phyloP scores from a whole-genome alignment of 2,797 vertebrate genomes.

The Spinus pinus region DNA sequence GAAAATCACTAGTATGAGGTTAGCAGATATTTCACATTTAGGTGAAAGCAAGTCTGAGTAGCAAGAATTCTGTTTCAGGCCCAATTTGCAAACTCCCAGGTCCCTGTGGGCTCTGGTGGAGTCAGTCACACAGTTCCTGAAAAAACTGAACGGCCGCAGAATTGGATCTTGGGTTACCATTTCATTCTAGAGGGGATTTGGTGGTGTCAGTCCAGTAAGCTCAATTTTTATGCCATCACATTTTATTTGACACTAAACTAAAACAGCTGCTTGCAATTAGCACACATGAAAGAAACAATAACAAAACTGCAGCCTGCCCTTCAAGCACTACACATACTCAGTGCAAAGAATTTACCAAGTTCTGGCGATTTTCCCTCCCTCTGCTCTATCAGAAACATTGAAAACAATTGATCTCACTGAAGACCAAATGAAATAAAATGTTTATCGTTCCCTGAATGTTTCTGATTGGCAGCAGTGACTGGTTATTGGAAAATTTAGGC shows the following conservation, averaged over 20 bases:
- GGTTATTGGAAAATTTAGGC: neutral
- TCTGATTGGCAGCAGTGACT: conserved; percentile 37
- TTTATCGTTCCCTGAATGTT: conserved; percentile 50
- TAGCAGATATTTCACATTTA: neutral
- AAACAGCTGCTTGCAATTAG: conserved; percentile 66
- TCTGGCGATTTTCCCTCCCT: conserved; percentile 21
- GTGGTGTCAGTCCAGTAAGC: conserved; percentile 25
- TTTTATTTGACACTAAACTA: conserved; percentile 50
- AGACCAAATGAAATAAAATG: neutral
- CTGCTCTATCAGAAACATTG: conserved; percentile 34
- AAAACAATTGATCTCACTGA: conserved; percentile 33
- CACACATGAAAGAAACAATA: conserved; percentile 63
- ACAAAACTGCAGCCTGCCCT: conserved; percentile 6
- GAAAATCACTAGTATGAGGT: neutral
- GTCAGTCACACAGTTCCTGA: neutral
- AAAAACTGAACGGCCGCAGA: neutral
- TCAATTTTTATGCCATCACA: conserved; percentile 32
- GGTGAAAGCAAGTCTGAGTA: neutral
- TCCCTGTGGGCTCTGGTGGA: fast-evolving
- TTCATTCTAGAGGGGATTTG: conserved; percentile 29
- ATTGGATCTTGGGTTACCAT: neutral
- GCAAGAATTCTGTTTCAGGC: neutral
- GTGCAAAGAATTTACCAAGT: conserved; percentile 47
- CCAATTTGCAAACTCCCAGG: neutral
- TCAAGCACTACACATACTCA: neutral